Conservation (phyloP, 2,113 vertebrate species). For the Scophthalmus maximus region DNA sequence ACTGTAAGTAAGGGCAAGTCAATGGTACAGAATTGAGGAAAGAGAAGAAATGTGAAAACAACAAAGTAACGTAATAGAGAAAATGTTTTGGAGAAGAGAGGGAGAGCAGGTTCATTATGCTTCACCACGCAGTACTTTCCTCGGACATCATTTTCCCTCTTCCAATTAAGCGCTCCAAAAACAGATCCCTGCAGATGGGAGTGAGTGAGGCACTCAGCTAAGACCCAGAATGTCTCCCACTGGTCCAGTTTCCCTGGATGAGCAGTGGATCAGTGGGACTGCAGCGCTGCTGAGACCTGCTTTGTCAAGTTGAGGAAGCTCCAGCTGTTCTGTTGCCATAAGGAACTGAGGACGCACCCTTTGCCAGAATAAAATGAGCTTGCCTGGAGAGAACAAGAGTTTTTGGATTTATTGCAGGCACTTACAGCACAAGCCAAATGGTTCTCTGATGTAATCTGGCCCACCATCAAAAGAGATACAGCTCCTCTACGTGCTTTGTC, state of each 20-base stretch:
- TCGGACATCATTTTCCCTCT: constrained; percentile 64
- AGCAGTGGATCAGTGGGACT: constrained; percentile 64
- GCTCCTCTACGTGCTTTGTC: constrained; percentile 13
- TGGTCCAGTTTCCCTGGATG: constrained; percentile 76
- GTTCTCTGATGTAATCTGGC: constrained; percentile 56
- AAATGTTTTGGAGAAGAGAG: constrained; percentile 34
- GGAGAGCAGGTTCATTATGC: constrained; percentile 51
- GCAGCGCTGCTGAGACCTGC: constrained; percentile 37
- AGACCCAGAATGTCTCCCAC: constrained; percentile 72
- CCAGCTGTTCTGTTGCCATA: constrained; percentile 64
- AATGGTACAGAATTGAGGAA: constrained; percentile 3
- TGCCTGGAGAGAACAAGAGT: constrained; percentile 51
- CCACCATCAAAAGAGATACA: constrained; percentile 22
- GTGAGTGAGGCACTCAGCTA: constrained; percentile 63
- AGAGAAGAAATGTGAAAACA: constrained; percentile 28
- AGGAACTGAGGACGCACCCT: constrained; percentile 52
- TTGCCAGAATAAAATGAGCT: constrained; percentile 59
- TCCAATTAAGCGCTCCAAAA: constrained; percentile 78
- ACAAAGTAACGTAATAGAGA: constrained; percentile 24
- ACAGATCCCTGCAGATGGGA: constrained; percentile 59
- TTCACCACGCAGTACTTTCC: constrained; percentile 57
- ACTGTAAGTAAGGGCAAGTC: constrained; percentile 6
- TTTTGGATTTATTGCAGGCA: constrained; percentile 61
- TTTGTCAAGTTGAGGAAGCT: constrained; percentile 60
- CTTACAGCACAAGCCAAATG: constrained; percentile 49